Evolutionary conservation across 1,140 invertebrate species (phyloP), one percentile per base, ranked within the genome.

Genomic region (Potamilus streckersoni): DNA sequence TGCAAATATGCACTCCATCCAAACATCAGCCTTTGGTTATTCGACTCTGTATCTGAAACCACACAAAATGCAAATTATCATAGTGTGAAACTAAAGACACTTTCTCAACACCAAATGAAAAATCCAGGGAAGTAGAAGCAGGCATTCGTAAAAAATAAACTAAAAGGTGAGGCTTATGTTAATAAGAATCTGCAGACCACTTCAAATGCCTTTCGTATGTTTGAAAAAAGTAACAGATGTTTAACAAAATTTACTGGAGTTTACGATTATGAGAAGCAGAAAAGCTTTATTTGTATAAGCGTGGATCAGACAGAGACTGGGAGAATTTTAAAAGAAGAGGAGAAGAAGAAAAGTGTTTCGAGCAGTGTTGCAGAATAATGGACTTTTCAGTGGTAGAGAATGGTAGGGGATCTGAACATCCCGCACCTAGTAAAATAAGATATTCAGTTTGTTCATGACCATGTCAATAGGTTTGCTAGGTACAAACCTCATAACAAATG

Each of bases 401-500:
- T 63, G 67, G 68, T 58, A 58, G 78, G 65, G 78, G 27, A 1
- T 31, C 27, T 23, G 23, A 1, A 31, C 27, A 31, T 31, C 27
- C 27, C 0, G 4, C 2, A 31, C 27, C 27, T 3, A 31, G 27
- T 31, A 31, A 31, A 31, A 31, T 31, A 31, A 3, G 27, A 31
- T 31, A 31, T 31, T 31, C 27, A 31, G 27, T 31, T 31, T 31
- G 27, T 31, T 31, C 27, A 31, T 31, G 27, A 31, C 27, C 27
- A 31, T 31, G 27, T 31, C 27, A 31, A 4, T 31, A 62, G 62
- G 69, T 83, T 83, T 59, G 78, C 70, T 38, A 67, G 5, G 17
- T 55, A 79, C 12, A 74, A 74, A 11, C 72, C 80, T 8, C 82
- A 81, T 59, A 79, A 80, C 74, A 57, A 63, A 76, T 55, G 73